Evolutionary conservation across 2,797 vertebrate genomes (phyloP), one percentile per base, ranked within the genome.

Genomic region (Falco cherrug): DNA sequence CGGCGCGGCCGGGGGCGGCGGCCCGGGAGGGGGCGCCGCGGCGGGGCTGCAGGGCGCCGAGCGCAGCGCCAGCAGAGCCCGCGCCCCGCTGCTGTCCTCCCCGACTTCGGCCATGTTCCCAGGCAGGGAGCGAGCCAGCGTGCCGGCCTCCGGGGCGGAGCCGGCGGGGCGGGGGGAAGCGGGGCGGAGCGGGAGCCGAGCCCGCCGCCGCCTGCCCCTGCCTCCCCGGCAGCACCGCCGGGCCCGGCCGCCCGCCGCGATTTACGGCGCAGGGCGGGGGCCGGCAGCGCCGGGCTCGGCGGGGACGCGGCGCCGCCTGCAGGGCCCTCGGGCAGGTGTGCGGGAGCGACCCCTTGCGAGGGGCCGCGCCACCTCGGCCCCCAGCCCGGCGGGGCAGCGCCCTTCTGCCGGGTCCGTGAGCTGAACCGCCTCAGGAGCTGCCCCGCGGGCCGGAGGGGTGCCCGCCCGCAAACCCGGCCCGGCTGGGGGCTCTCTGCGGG

Each of bases 81-180:
- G 98, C 87, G 99, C 99, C 95, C 99, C 99, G 92, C 98, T 98
- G 98, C 99, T 98, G 96, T 99, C 99, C 97, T 98, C 98, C 98
- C 98, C 98, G 96, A 98, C 99, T 98, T 99, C 99, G 98, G 99
- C 99, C 99, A 99, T 99, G 97, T 99, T 99, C 97, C 94, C 93
- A 95, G 91, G 95, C 96, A 92, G 93, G 89, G 93, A 81, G 94
- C 96, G 83, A 93, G 92, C 92, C 93, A 91, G 84, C 93, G 92
- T 95, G 97, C 95, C 95, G 89, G 96, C 97, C 92, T 93, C 85
- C 92, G 94, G 97, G 97, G 95, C 95, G 95, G 97, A 87, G 88
- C 89, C 77, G 85, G 60, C 54, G 48, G 87, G 91, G 77, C 63
- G 29, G 54, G 65, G 65, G 57, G 39, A 29, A 65, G 82, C 25